These are phyloP conservation scores for Tamandua tetradactyla DNA, from an alignment of 2,797 vertebrate genomes.

Conservation along the genomic window DNA sequence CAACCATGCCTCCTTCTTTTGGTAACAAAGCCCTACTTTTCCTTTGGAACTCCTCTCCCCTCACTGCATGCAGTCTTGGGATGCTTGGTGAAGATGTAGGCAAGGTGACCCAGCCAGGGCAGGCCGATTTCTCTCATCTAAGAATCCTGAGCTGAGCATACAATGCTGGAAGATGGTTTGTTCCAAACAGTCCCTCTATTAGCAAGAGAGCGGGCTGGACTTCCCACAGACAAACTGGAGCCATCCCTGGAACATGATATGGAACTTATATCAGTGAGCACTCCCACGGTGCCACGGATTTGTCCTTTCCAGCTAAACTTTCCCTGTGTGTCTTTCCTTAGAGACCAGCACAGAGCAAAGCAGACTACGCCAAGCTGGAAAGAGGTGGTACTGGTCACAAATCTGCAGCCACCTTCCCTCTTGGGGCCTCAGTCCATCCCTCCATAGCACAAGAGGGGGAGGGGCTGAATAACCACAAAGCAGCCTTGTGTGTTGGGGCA, in stretches of 20 bases:
- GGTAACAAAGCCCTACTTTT: neutral
- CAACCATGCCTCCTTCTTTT: neutral
- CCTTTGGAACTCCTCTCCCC: neutral
- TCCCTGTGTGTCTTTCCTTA: neutral
- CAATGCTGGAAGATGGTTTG: neutral
- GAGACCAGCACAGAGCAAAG: neutral
- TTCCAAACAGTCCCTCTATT: neutral
- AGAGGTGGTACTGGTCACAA: neutral
- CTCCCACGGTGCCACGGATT: neutral
- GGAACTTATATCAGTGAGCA: neutral
- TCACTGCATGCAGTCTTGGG: neutral
- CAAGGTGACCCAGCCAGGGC: neutral
- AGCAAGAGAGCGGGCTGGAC: neutral
- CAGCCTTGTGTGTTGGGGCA: neutral
- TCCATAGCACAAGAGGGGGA: neutral
- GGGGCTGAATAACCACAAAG: slow-evolving; percentile 29
- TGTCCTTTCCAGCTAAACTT: neutral
- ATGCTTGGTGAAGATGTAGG: neutral
- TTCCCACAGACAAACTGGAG: neutral
- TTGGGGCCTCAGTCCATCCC: neutral
- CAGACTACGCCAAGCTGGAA: neutral
- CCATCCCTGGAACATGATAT: neutral
- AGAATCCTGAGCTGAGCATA: neutral
- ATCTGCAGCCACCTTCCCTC: neutral
- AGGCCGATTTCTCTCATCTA: neutral